A percentile compares a stretch with the other conserved stretches of the same genome.
These are phyloP conservation scores for Enteromius anoplus DNA, from an alignment of 2,797 vertebrate species.

Conservation along the genomic window DNA sequence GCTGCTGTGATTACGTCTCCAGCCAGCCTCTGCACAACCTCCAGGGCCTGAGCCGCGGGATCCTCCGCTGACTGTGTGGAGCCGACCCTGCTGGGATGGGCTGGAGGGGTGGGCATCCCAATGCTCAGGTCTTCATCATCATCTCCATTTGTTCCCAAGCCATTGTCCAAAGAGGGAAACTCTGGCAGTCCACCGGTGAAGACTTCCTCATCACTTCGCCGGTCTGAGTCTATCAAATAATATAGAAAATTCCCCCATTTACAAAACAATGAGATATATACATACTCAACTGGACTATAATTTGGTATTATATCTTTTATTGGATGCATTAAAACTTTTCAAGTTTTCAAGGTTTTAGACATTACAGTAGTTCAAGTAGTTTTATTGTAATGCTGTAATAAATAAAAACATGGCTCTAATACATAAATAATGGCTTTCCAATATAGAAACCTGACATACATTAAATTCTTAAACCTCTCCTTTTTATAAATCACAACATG, in stretches of 20 bases:
- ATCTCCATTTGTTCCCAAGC: slow-evolving; percentile 83
- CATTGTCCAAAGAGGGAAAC: slow-evolving; percentile 92
- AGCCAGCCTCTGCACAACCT: slow-evolving; percentile 84
- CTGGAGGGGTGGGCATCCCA: slow-evolving; percentile 68
- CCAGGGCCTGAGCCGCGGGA: slow-evolving; percentile 69
- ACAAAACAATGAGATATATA: background rate
- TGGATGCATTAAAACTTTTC: background rate
- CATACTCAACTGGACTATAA: background rate
- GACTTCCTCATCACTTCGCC: slow-evolving; percentile 85
- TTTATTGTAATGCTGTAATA: background rate
- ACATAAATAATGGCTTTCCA: background rate
- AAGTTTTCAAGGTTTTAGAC: background rate
- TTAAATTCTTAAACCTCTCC: background rate
- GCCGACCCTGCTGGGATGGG: slow-evolving; percentile 53
- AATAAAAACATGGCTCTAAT: background rate
- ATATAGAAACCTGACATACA: background rate
- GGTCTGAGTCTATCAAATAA: slow-evolving; percentile 84
- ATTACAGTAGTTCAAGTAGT: background rate
- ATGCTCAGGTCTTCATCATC: slow-evolving; percentile 88
- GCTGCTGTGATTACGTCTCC: slow-evolving; percentile 84
- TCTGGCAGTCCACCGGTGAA: slow-evolving; percentile 86
- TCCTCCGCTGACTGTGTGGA: slow-evolving; percentile 70
- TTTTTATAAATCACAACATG: background rate
- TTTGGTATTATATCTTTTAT: background rate
- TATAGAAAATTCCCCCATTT: background rate